Base-by-base conservation (phyloP, 2,113 vertebrate genomes). In the Seriola rivoliana region DNA sequence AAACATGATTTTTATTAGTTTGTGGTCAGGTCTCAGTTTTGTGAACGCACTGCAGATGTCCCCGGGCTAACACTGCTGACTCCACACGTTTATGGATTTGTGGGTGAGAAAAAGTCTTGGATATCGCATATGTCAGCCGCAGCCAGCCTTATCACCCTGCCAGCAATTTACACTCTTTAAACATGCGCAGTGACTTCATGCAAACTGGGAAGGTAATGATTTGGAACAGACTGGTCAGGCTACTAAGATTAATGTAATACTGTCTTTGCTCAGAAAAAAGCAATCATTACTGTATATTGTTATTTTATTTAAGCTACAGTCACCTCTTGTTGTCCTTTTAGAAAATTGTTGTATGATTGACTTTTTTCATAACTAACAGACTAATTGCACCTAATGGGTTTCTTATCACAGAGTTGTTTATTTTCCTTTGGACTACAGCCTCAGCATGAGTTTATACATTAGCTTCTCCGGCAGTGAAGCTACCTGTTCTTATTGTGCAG, bases 131-230 rank as follows among this genome's bases (percentile, higher is more conserved):
- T 89, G 75, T 89, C 78, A 80, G 68, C 65, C 8, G 36, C 36
- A 78, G 64, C 71, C 80, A 69, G 81, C 29, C 62, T 82, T 81
- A 75, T 74, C 70, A 85, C 67, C 76, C 70, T 84, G 78, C 84
- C 81, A 89, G 79, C 55, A 85, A 71, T 86, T 82, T 75, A 79
- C 78, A 86, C 86, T 84, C 50, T 86, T 48, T 44, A 78, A 86
- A 81, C 78, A 68, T 82, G 72, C 74, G 71, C 76, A 21, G 34
- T 66, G 71, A 80, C 63, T 73, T 80, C 62, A 74, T 78, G 65
- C 4, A 38, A 64, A 60, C 46, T 54, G 44, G 42, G 36, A 81
- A 50, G 54, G 38, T 79, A 73, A 84, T 80, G 52, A 66, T 71
- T 75, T 82, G 54, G 52, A 48, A 73, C 67, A 59, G 34, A 25